Evolutionary conservation across 2,888 invertebrate species (phyloP).

Genomic region (Drosophila flavopinicola): DNA sequence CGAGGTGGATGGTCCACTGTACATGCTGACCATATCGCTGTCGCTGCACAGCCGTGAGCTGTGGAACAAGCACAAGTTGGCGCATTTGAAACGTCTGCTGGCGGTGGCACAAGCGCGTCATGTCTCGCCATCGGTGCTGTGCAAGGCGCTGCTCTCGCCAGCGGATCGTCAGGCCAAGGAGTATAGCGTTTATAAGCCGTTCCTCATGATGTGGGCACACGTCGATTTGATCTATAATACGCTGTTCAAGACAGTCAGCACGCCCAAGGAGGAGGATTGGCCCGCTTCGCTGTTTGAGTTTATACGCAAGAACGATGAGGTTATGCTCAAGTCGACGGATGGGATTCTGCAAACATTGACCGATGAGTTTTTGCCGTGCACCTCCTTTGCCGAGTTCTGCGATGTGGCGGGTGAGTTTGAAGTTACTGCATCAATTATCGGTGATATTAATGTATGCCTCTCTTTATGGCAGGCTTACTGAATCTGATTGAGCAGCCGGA

Average conservation of each 20-base stretch:
- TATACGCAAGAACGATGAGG: constrained; percentile 96
- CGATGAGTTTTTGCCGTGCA: constrained; percentile 95
- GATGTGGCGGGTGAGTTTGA: constrained; percentile 90
- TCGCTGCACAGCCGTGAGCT: constrained; percentile 91
- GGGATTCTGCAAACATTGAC: constrained; percentile 92
- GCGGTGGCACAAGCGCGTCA: constrained; percentile 92
- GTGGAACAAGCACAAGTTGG: constrained; percentile 90
- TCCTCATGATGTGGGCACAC: constrained; percentile 93
- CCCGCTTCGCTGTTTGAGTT: constrained; percentile 95
- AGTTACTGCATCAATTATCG: not conserved
- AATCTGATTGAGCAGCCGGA: constrained; percentile 83
- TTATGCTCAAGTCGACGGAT: constrained; percentile 94
- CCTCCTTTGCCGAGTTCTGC: constrained; percentile 95
- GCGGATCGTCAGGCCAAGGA: constrained; percentile 86
- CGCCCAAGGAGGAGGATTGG: constrained; percentile 94
- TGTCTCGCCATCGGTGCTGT: constrained; percentile 86
- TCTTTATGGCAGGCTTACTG: constrained; percentile 72
- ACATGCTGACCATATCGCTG: constrained; percentile 92
- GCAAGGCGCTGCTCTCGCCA: constrained; percentile 85
- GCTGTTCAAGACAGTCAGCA: constrained; percentile 93
- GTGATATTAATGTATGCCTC: not conserved
- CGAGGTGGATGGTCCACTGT: constrained; percentile 96
- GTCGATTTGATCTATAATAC: constrained; percentile 93
- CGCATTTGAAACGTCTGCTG: constrained; percentile 91
- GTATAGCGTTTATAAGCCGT: constrained; percentile 93